phyloP scores from a whole-genome alignment of 1,140 invertebrate species.

The Hyphantria cunea region DNA sequence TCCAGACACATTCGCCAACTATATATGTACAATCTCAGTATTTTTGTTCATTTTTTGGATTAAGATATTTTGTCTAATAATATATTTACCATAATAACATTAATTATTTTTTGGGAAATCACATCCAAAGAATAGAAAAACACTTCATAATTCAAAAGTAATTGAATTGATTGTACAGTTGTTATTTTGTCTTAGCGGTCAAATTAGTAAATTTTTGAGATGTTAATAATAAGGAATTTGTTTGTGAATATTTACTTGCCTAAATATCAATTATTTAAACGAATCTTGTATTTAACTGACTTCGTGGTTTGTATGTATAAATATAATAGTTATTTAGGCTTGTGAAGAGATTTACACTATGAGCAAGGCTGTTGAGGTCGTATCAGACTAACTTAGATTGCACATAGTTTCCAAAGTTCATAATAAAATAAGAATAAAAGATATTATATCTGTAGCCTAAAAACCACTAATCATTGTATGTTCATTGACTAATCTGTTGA shows the following conservation, averaged over 20 bases:
- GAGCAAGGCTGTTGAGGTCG: no score
- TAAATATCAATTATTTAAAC: slow-evolving; percentile 42
- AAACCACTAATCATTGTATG: no score
- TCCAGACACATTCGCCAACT: slow-evolving; percentile 5
- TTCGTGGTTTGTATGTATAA: slow-evolving; percentile 10
- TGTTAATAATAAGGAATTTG: slow-evolving; percentile 27
- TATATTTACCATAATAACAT: slow-evolving; percentile 40
- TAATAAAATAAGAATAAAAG: background rate
- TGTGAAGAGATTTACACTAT: background rate
- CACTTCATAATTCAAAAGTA: slow-evolving; percentile 29
- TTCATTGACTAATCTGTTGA: no score
- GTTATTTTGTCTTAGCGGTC: slow-evolving; percentile 34
- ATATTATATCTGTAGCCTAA: no score
- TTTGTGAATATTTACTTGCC: slow-evolving; percentile 34
- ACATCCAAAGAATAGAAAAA: slow-evolving; percentile 9
- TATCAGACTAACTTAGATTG: no score
- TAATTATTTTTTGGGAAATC: slow-evolving; percentile 41
- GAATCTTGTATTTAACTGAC: slow-evolving; percentile 20
- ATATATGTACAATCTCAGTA: slow-evolving; percentile 6
- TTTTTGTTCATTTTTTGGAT: slow-evolving; percentile 56
- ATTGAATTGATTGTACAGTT: no score
- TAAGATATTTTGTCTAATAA: slow-evolving; percentile 31
- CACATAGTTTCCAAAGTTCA: no score
- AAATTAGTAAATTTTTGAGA: slow-evolving; percentile 29
- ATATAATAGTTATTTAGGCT: slow-evolving; percentile 20